Percentiles rank a stretch among this genome's conserved stretches.
Evolutionary conservation across 2,797 vertebrate species (phyloP).

Genomic region (Chelon labrosus): DNA sequence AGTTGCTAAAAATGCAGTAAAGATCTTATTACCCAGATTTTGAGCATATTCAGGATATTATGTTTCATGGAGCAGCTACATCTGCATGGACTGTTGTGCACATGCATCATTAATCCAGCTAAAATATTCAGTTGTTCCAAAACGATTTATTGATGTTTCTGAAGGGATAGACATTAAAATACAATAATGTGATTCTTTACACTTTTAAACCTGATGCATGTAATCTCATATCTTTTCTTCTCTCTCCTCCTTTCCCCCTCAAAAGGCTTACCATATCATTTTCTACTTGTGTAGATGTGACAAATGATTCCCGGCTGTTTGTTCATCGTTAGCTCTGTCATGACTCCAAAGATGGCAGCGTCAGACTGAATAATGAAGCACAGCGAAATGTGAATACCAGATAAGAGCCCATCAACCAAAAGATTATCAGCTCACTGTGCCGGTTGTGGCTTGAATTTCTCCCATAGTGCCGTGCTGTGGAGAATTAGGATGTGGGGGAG

Average conservation of each 20-base stretch:
- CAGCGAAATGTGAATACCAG: constrained; percentile 38
- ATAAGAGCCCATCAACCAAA: constrained; percentile 40
- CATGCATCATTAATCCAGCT: not conserved
- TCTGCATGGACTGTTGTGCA: not conserved
- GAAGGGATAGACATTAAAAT: too few species aligned
- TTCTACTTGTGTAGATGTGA: not conserved
- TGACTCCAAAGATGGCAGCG: constrained; percentile 30
- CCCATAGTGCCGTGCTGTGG: constrained; percentile 33
- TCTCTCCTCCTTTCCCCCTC: not conserved
- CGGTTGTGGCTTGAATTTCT: constrained; percentile 64
- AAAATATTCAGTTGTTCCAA: not conserved
- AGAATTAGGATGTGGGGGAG: constrained; percentile 66
- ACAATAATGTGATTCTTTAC: too few species aligned
- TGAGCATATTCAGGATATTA: not conserved
- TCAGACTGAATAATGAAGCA: constrained; percentile 57
- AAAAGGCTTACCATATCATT: not conserved
- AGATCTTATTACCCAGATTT: too few species aligned
- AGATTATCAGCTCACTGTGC: constrained; percentile 37
- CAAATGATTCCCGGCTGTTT: constrained; percentile 16
- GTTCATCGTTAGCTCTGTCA: constrained; percentile 3
- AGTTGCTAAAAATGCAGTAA: too few species aligned
- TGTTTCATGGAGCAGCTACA: not conserved
- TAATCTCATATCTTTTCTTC: not conserved
- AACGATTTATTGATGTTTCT: not conserved
- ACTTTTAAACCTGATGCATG: not conserved